phyloP scores from a whole-genome alignment of 2,797 vertebrate genomes.

The Muraenolepis orangiensis region DNA sequence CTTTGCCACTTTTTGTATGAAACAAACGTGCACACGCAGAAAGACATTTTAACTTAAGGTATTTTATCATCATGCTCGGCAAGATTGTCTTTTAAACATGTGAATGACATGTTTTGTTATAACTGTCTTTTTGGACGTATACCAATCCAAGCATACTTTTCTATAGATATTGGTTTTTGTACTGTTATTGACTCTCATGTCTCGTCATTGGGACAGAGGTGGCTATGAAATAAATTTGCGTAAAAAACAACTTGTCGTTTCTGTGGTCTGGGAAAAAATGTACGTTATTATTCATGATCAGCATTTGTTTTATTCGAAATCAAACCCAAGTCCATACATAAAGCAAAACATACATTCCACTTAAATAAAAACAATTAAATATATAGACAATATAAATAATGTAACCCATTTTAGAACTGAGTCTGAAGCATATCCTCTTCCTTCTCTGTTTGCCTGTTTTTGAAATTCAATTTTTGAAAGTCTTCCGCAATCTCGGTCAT shows the following conservation, averaged over 20 bases:
- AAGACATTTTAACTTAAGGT: conserved; percentile 73
- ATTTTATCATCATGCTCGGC: conserved; percentile 71
- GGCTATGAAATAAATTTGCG: conserved; percentile 75
- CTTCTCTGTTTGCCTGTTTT: conserved; percentile 32
- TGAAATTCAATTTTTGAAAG: conserved; percentile 66
- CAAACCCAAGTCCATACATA: not conserved
- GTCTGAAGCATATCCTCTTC: conserved; percentile 30
- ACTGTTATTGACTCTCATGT: conserved; percentile 78
- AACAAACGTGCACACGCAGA: conserved; percentile 61
- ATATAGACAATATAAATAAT: not conserved
- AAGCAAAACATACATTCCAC: not conserved
- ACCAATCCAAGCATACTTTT: conserved; percentile 84
- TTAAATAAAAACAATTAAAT: not conserved
- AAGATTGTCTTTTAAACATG: conserved; percentile 67
- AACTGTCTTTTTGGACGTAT: conserved; percentile 74
- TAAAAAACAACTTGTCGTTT: conserved; percentile 53
- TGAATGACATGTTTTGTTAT: conserved; percentile 72
- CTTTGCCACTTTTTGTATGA: conserved; percentile 79
- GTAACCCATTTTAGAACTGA: conserved; percentile 38
- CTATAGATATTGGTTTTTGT: conserved; percentile 85
- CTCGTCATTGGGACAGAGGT: conserved; percentile 74
- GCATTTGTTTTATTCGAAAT: not conserved
- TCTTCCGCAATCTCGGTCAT: conserved; percentile 60
- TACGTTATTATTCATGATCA: not conserved
- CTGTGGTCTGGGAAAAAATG: not conserved